Evolutionary conservation across 2,888 invertebrate genomes (phyloP).

Genomic region (Mimumesa dahlbomi): DNA sequence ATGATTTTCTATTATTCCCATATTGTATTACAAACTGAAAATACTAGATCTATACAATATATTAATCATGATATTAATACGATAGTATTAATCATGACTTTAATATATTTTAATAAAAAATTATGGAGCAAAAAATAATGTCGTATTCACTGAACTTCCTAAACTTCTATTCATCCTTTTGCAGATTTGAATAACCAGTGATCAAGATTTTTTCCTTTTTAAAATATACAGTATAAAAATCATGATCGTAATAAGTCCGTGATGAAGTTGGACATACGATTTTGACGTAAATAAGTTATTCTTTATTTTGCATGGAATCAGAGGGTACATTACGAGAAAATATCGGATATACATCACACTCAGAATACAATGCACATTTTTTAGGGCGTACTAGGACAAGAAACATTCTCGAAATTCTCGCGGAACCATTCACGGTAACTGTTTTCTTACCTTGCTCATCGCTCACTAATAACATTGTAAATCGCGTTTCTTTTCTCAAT

Average conservation of each 20-base stretch:
- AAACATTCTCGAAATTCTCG: conserved; percentile 31
- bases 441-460: conserved; percentile 25
- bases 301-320: conserved; percentile 63
- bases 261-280: neutral
- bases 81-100: no score
- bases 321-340: conserved; percentile 71
- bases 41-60: conserved; percentile 5
- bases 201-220: no score
- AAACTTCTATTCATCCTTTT: no score
- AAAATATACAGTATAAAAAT: no score
- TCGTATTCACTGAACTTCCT: no score
- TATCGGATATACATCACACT: conserved; percentile 70
- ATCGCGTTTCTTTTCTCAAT: conserved; percentile 19
- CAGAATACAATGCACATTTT: conserved; percentile 62
- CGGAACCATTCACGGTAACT: conserved; percentile 32
- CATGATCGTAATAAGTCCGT: no score
- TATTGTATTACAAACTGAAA: conserved; percentile 16
- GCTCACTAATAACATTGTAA: conserved; percentile 20
- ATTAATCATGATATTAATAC: no score
- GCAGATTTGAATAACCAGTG: no score
- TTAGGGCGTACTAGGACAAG: conserved; percentile 41
- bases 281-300: conserved; percentile 57
- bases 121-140: no score
- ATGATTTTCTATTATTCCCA: conserved; percentile 13
- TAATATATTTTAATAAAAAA: no score